phyloP scores from a whole-genome alignment of 1,140 invertebrate species.

The Zaprionus kolodkinae region DNA sequence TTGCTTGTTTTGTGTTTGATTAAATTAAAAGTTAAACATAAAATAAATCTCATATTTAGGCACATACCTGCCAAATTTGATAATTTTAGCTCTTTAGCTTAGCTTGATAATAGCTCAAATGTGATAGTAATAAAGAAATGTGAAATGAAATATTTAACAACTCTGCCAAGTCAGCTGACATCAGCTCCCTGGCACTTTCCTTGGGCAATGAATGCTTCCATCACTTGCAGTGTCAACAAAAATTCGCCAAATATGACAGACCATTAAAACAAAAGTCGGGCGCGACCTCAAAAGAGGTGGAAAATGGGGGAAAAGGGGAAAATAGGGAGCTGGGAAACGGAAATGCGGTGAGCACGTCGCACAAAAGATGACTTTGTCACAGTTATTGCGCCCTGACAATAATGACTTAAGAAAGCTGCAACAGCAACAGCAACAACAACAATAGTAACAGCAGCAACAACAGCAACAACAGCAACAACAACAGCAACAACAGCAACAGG shows the following conservation, averaged over 20 bases:
- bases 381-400: constrained; percentile 70
- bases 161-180: not conserved
- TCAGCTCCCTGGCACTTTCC: not conserved
- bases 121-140: not conserved
- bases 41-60: not conserved
- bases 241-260: constrained; percentile 52
- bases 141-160: not conserved
- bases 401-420: constrained; percentile 66
- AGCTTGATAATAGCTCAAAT: not conserved
- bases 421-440: constrained; percentile 9
- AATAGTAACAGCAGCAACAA: not conserved
- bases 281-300: constrained; percentile 23
- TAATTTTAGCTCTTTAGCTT: not conserved
- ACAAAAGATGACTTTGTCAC: constrained; percentile 71
- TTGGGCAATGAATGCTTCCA: constrained; percentile 7
- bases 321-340: constrained; percentile 16
- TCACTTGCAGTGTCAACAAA: constrained; percentile 36
- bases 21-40: not conserved
- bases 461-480: not conserved
- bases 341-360: constrained; percentile 38
- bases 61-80: not conserved
- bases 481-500: not conserved
- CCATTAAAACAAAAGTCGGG: constrained; percentile 58
- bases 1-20: too few species aligned
- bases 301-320: not conserved